Percentiles rank a stretch among this genome's conserved stretches.
Conservation (phyloP, 1,140 invertebrate species). For the Neomicropteryx cornuta region DNA sequence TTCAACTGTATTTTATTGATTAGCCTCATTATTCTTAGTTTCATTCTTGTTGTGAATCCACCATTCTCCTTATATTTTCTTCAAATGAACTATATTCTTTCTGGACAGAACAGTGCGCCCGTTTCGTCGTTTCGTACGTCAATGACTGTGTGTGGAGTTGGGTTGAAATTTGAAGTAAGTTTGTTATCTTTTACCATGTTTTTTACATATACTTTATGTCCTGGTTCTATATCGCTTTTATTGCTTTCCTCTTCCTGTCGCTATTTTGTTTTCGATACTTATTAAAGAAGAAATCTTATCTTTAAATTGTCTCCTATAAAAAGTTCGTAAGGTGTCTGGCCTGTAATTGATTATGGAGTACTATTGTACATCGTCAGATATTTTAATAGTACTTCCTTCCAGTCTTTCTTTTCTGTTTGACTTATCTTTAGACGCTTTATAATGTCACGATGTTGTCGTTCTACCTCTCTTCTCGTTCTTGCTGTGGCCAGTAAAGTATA, state of each 20-base stretch:
- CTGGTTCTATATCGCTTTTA: neutral
- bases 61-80: too few species aligned
- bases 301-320: constrained; percentile 9
- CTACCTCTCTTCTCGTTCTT: neutral
- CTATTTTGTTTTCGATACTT: constrained; percentile 2
- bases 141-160: too few species aligned
- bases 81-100: too few species aligned
- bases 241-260: constrained; percentile 7
- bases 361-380: constrained; percentile 17
- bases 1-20: too few species aligned
- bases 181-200: constrained; percentile 6
- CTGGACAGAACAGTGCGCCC: too few species aligned
- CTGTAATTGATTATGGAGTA: constrained; percentile 14
- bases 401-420: neutral
- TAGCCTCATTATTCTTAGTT: too few species aligned
- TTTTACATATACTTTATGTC: constrained; percentile 10
- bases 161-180: too few species aligned
- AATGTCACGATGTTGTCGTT: neutral
- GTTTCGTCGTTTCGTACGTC: too few species aligned
- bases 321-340: constrained; percentile 13
- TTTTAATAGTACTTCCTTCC: too few species aligned
- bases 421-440: neutral
- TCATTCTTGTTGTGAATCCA: too few species aligned
- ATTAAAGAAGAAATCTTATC: constrained; percentile 9
- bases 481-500: neutral